These are phyloP conservation scores for Tarsius wallacei DNA, from an alignment of 2,797 vertebrate genomes.

Conservation along the genomic window DNA sequence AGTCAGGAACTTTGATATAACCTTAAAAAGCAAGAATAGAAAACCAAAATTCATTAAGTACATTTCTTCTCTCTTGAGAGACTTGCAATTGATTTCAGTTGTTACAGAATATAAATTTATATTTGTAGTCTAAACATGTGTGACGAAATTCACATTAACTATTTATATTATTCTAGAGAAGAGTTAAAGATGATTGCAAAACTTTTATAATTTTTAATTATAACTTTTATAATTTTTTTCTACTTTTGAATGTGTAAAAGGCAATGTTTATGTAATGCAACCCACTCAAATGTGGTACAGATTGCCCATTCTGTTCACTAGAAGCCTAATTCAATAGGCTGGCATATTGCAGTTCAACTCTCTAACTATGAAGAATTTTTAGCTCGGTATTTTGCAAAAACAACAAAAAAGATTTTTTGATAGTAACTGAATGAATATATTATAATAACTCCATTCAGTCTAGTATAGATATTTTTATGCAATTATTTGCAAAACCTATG, in stretches of 20 bases:
- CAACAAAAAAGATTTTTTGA: neutral
- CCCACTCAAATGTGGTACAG: neutral
- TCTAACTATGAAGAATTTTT: neutral
- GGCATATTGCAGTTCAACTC: neutral
- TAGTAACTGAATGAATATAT: neutral
- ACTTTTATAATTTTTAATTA: neutral
- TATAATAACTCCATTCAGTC: neutral
- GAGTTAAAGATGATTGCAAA: neutral
- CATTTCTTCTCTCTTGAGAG: neutral
- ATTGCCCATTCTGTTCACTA: neutral
- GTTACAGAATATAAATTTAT: conserved; percentile 24
- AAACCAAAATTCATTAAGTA: neutral
- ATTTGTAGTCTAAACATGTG: neutral
- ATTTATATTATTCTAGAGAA: neutral
- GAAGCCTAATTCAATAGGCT: neutral
- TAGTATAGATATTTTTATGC: neutral
- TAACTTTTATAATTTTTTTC: neutral
- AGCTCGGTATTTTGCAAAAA: conserved; percentile 25
- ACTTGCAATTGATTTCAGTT: neutral
- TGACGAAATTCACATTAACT: neutral
- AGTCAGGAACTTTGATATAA: neutral
- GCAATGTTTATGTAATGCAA: neutral
- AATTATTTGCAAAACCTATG: neutral
- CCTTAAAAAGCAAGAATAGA: conserved; percentile 21
- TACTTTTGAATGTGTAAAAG: conserved; percentile 6